Evolutionary conservation across 1,140 invertebrate species (phyloP), one percentile per base, ranked within the genome.

Genomic region (Aphis gossypii): DNA sequence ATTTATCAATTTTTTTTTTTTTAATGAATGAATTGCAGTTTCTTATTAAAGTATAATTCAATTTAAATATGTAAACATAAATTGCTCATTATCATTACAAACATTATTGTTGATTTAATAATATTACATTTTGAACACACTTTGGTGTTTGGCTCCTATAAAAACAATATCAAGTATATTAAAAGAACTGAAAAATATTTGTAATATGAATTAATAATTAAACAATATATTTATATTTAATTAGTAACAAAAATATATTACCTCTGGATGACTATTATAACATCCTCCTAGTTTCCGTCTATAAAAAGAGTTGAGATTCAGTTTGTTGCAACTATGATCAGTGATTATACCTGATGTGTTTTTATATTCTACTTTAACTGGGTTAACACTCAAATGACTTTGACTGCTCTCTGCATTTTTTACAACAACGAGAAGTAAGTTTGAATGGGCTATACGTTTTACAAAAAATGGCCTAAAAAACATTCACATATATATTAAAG

Each of bases 391-490:
- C 23, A 94, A 87, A 48, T 94, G 93, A 48, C 94, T 68, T 56
- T 94, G 94, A 93, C 94, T 94, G 86, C 94, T 94, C 82, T 94
- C 94, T 87, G 94, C 94, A n/a, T 94, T 95, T 94, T 97, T 96
- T 2, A 98, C 96, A 1, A 98, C 97, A 9, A 98, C 96, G 84
- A 99, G 95, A 21, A 99, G 95, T 89, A 99, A 95, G 95, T 99
- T 99, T 21, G 97, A 97, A 94, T 97, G 96, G 2, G 96, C 96
- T 87, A 98, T 96, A 94, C 96, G 96, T 94, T 97, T 97, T 6
- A 97, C 96, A 94, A 96, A 96, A 94, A 97, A 97, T 25, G 96
- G 96, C 95, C 97, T 98, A 94, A 94, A 96, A 95, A 56, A 46
- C 8, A 2, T 54, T 76, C 1, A 35, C 14, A 76, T 21, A n/a